phyloP scores from a whole-genome alignment of 2,888 invertebrate genomes.

The Leucoptera coffeella region DNA sequence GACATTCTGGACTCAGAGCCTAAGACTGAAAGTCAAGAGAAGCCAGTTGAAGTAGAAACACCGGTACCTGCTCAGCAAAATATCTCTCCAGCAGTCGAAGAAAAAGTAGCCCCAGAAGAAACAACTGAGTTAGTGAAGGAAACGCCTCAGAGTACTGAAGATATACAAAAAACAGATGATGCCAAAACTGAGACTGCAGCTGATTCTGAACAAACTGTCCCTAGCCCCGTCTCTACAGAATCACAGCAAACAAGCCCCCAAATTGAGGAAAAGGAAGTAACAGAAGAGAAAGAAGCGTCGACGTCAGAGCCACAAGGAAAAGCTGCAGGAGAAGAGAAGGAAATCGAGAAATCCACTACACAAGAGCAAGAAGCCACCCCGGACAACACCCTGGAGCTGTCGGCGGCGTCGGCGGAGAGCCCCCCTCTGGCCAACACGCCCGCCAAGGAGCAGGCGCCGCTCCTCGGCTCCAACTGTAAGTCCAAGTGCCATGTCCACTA shows the following conservation, averaged over 20 bases:
- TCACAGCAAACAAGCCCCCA: constrained; percentile 15
- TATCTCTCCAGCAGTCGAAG: no score
- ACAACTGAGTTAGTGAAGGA: no score
- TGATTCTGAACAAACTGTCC: no score
- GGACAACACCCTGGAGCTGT: constrained; percentile 8
- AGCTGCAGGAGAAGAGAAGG: constrained; percentile 6
- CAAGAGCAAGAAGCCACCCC: constrained; percentile 9
- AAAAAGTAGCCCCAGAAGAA: no score
- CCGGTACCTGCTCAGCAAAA: no score
- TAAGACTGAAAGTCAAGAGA: no score
- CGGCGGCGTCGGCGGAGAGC: constrained; percentile 18
- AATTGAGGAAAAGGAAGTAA: constrained; percentile 20
- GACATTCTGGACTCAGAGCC: no score
- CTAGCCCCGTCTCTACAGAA: no score
- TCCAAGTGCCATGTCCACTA: constrained; percentile 11
- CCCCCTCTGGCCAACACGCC: constrained; percentile 37
- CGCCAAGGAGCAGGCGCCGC: constrained; percentile 25
- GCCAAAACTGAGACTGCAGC: no score
- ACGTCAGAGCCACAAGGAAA: constrained; percentile 12
- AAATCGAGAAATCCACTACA: constrained; percentile 11
- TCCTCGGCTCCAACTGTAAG: constrained; percentile 38
- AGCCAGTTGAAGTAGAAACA: no score
- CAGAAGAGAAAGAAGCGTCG: constrained; percentile 10
- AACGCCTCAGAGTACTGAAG: no score
- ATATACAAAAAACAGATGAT: no score